Evolutionary conservation across 1,140 invertebrate genomes (phyloP).

Genomic region (Uloborus diversus): DNA sequence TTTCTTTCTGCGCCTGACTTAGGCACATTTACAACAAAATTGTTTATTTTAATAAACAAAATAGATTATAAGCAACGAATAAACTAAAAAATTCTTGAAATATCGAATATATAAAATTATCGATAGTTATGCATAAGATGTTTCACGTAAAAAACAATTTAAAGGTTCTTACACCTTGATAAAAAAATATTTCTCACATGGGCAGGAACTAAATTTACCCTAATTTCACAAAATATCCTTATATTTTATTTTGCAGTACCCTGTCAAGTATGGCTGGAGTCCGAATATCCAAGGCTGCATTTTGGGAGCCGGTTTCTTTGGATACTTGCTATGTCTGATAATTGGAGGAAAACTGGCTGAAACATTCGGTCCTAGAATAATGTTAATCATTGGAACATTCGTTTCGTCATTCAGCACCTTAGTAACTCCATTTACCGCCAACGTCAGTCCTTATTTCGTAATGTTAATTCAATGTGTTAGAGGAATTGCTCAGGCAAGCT

Average conservation of each 20-base stretch:
- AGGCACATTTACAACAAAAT: too few relatives aligned
- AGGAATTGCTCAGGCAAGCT: background rate
- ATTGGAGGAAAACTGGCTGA: constrained; percentile 98
- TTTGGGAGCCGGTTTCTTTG: constrained; percentile 95
- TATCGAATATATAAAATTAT: too few relatives aligned
- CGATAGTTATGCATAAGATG: background rate
- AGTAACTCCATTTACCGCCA: constrained; percentile 87
- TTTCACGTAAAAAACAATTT: too few relatives aligned
- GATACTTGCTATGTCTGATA: constrained; percentile 97
- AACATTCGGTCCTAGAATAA: constrained; percentile 91
- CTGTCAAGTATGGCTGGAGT: constrained; percentile 77
- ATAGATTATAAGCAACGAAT: too few relatives aligned
- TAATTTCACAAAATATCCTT: too few relatives aligned
- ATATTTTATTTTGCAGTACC: background rate
- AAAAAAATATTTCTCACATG: background rate
- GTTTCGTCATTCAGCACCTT: constrained; percentile 92
- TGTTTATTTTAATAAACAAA: too few relatives aligned
- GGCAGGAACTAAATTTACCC: too few relatives aligned
- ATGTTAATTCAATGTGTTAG: background rate
- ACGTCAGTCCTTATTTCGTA: constrained; percentile 58
- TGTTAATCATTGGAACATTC: constrained; percentile 94
- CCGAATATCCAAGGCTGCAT: constrained; percentile 81
- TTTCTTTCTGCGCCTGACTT: too few relatives aligned
- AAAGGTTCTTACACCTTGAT: background rate
- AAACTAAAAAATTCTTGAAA: too few relatives aligned